These are phyloP conservation scores for Desmodus rotundus DNA, from an alignment of 2,113 vertebrate species.

Conservation along the genomic window DNA sequence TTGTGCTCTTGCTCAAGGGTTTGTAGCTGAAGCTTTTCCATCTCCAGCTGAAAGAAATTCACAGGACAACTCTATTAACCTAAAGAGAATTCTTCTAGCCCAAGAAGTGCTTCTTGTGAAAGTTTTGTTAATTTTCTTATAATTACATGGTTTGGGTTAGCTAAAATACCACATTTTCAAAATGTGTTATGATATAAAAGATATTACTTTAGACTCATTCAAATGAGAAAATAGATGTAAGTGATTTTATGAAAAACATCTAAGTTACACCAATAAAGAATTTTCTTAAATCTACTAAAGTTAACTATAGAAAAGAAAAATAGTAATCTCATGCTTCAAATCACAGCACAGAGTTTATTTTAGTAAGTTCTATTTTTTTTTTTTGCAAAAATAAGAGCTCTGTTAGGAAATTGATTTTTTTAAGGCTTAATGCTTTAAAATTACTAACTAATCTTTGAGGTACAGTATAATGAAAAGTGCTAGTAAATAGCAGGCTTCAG, in stretches of 20 bases:
- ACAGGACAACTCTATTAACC: constrained; percentile 54
- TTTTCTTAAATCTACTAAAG: neutral
- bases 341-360: neutral
- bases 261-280: neutral
- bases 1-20: constrained; percentile 93
- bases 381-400: constrained; percentile 20
- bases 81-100: neutral
- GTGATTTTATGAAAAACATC: neutral
- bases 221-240: neutral
- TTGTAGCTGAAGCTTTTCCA: constrained; percentile 95
- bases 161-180: neutral
- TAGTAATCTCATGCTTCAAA: neutral
- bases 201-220: neutral
- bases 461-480: neutral
- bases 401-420: neutral
- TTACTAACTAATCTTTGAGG: neutral
- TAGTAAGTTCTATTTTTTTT: neutral
- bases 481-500: neutral
- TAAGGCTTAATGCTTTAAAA: neutral
- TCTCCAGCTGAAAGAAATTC: constrained; percentile 87
- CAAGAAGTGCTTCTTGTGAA: neutral
- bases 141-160: neutral
- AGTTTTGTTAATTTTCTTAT: neutral
- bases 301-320: neutral
- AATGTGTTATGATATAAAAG: neutral